A percentile compares a stretch with the other conserved stretches of the same genome.
phyloP scores from a whole-genome alignment of 92 coral and sea anemone genomes.

The Chrysogorgia sp. region DNA sequence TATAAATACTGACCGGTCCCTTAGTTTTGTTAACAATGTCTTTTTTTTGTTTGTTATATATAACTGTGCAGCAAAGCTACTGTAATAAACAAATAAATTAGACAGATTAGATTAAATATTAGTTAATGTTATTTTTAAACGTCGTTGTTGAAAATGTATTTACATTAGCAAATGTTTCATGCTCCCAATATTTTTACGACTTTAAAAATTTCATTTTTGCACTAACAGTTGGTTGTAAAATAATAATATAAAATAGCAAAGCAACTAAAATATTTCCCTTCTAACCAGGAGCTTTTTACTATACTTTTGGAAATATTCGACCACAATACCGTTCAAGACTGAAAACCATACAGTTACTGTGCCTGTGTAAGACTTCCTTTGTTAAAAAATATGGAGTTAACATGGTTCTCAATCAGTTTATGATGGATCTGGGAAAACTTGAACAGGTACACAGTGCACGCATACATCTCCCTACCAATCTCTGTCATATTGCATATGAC shows the following conservation, averaged over 20 bases:
- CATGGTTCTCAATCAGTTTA: slow-evolving; percentile 7
- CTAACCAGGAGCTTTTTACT: slow-evolving; percentile 12
- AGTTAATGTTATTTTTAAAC: not conserved
- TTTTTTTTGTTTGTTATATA: not conserved
- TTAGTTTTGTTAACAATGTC: not conserved
- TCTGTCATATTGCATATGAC: no score
- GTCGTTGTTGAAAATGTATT: not conserved
- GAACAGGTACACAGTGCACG: slow-evolving; percentile 4
- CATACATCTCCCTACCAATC: no score
- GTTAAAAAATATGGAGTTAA: slow-evolving; percentile 18
- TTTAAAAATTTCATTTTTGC: no score
- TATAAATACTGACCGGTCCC: no score
- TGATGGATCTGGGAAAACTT: slow-evolving; percentile 6
- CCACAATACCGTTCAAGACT: not conserved
- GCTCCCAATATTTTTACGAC: no score
- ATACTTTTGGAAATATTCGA: not conserved
- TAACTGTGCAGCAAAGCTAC: not conserved
- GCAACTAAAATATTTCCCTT: not conserved
- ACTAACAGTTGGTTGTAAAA: no score
- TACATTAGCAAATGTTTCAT: no score
- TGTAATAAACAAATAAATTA: no score
- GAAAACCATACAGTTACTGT: slow-evolving; percentile 16
- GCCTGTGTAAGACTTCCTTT: slow-evolving; percentile 1
- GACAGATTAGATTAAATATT: no score
- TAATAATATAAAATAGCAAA: not conserved